Conservation (phyloP, 1,140 invertebrate species). For the Ceratitis capitata region DNA sequence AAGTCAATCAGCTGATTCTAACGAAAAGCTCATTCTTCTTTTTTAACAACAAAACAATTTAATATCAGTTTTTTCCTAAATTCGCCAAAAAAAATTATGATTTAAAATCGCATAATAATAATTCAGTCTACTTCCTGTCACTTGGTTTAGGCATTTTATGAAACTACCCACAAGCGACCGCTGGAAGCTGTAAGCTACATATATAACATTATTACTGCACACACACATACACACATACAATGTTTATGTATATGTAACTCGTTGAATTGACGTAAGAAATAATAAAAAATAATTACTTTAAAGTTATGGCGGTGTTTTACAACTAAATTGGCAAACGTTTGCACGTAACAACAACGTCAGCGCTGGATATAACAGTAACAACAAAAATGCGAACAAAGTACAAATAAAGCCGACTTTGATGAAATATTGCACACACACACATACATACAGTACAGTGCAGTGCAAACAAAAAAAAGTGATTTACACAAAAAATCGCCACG, state of each 20-base stretch:
- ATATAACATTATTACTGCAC: no score
- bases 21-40: background rate
- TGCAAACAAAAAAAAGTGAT: slow-evolving; percentile 18
- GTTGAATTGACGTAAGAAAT: slow-evolving; percentile 6
- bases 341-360: background rate
- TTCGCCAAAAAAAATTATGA: background rate
- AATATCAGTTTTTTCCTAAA: background rate
- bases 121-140: background rate
- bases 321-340: slow-evolving; percentile 35
- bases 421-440: slow-evolving; percentile 5
- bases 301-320: slow-evolving; percentile 37
- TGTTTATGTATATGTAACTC: no score
- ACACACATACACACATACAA: background rate
- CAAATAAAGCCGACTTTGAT: slow-evolving; percentile 33
- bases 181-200: background rate
- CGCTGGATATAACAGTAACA: background rate
- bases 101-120: background rate
- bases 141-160: background rate
- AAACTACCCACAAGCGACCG: background rate
- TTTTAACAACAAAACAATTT: background rate
- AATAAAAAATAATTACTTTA: slow-evolving; percentile 36
- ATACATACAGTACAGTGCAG: background rate
- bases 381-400: background rate
- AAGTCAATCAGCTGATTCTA: background rate
- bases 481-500: slow-evolving; percentile 4